phyloP scores from a whole-genome alignment of 1,140 invertebrate genomes.

The Drosophila ficusphila region DNA sequence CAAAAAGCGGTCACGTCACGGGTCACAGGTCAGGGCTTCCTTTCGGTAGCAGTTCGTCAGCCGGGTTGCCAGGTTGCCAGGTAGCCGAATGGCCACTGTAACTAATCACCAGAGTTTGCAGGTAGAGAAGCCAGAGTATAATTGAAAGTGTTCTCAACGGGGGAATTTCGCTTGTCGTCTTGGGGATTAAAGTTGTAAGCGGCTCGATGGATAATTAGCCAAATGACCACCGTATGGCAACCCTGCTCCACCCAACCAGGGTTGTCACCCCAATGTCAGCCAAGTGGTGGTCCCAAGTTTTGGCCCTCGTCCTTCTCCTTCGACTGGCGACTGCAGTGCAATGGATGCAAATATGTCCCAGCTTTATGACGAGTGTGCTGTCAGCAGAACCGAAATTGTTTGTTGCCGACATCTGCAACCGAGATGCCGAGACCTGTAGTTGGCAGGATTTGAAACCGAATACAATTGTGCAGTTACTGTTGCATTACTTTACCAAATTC shows the following conservation, averaged over 20 bases:
- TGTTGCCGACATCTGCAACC: neutral
- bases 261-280: conserved; percentile 1
- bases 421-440: neutral
- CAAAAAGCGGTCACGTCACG: conserved; percentile 28
- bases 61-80: neutral
- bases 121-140: conserved; percentile 12
- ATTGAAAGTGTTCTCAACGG: conserved; percentile 33
- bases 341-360: conserved; percentile 23
- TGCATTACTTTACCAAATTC: too few species aligned
- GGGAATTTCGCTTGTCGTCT: conserved; percentile 32
- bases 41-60: conserved; percentile 17
- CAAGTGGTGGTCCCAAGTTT: conserved; percentile 1
- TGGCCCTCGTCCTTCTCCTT: neutral
- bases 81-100: neutral
- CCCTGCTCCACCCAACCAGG: conserved; percentile 2
- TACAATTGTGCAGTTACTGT: too few species aligned
- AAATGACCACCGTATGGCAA: conserved; percentile 28
- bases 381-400: neutral
- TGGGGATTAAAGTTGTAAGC: conserved; percentile 65
- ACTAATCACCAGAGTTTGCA: conserved; percentile 6
- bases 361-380: conserved; percentile 10
- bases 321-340: neutral
- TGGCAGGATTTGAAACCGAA: neutral
- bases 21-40: neutral
- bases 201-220: conserved; percentile 69